A percentile compares a stretch with the other conserved stretches of the same genome.
Evolutionary conservation across 2,113 vertebrate species (phyloP).

Genomic region (Ariopsis seemanni): DNA sequence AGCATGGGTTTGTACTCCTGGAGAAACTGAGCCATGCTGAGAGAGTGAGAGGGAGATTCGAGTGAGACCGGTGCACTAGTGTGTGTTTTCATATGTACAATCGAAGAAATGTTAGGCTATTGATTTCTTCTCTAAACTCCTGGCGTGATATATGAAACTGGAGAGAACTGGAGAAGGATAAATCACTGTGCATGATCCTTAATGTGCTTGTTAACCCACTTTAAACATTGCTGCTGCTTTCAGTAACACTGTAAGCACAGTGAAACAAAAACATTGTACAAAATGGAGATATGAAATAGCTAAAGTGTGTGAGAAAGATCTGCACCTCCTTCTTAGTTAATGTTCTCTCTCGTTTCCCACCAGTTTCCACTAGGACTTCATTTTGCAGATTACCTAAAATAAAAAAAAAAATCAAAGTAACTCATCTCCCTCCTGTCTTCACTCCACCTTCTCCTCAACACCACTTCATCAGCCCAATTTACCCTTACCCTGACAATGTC

Average conservation of each 20-base stretch:
- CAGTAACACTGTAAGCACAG: background rate
- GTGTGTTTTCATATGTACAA: background rate
- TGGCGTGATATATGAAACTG: background rate
- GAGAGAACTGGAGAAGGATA: background rate
- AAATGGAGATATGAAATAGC: background rate
- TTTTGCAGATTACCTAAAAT: background rate
- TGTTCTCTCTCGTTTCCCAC: background rate
- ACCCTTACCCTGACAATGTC: background rate
- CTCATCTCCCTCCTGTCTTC: background rate
- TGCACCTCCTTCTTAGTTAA: background rate
- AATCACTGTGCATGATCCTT: background rate
- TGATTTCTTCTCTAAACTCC: background rate
- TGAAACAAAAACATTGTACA: background rate
- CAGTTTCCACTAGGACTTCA: background rate
- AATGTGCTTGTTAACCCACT: background rate
- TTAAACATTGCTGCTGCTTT: background rate
- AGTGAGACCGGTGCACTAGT: background rate
- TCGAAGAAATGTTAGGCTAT: slow-evolving; percentile 11
- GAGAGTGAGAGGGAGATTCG: background rate
- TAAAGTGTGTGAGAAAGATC: background rate
- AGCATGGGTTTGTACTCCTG: background rate
- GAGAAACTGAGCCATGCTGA: background rate
- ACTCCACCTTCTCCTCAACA: background rate
- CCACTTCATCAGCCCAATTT: background rate
- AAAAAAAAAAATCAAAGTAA: background rate